Base-by-base conservation (phyloP, 2,888 invertebrate species). In the Psylliodes chrysocephalus region DNA sequence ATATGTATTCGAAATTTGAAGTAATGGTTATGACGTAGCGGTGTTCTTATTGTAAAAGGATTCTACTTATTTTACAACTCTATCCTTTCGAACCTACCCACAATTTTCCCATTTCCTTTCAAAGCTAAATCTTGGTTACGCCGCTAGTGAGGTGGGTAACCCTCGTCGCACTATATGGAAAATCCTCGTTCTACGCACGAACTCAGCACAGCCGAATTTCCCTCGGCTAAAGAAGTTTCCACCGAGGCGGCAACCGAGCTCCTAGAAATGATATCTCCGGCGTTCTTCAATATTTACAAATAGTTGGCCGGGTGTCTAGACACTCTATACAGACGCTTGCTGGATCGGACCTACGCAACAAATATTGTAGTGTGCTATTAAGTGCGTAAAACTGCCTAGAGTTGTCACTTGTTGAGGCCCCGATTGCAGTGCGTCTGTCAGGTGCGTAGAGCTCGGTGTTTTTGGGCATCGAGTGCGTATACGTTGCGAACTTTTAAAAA, bases 321-420 rank as follows among this genome's bases (percentile, higher is more conserved):
- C 72, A 42, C 70, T 71, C 72, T 72, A 72, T 71, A 72, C 72
- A 42, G 54, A 54, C 64, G 64, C 57, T 59, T 44, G 56, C 57
- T 18, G 60, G 38, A 63, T 67, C 62, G 68, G 73, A 72, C 73
- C 73, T 73, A 73, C 73, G 71, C 73, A 73, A 73, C 71, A 71
- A 67, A 59, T 56, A 63, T 67, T 64, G 66, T 57, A 71, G 73
- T 73, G 71, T 49, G 71, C 69, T 57, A 25, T 46, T 14, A 47
- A 54, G 33, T 56, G 63, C 59, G 59, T 53, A 63, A 40, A 57
- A 42, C 47, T 25, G 53, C 30, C 18, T 52, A 59, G 59, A 53
- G n/a, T 33, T 51, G 53, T 63, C 63, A 63, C 63, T 63, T 63
- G 63, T 63, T 59, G 57, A 57, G 46, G 42, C 25, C 59, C 14